Evolutionary conservation across 2,113 vertebrate genomes (phyloP).

Genomic region (Charadrius vociferus): DNA sequence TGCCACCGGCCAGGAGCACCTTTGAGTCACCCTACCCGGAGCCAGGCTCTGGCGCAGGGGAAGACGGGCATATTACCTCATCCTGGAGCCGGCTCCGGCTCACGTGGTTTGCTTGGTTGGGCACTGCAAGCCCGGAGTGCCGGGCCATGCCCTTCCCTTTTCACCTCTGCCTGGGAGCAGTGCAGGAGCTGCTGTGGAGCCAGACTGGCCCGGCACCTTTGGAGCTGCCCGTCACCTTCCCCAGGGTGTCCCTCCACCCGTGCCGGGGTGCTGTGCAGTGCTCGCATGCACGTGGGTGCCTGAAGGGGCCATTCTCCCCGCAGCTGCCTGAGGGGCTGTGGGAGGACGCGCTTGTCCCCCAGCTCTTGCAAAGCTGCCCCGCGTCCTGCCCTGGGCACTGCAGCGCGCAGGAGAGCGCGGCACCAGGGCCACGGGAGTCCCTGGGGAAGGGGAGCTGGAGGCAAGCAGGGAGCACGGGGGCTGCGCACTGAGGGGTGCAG

Average conservation of each 20-base stretch:
- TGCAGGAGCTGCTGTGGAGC: background rate
- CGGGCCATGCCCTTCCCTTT: background rate
- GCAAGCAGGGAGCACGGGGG: accelerated
- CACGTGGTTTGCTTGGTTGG: background rate
- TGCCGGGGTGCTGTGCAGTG: background rate
- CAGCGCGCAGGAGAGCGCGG: accelerated
- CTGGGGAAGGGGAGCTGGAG: background rate
- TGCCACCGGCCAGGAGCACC: constrained; percentile 16
- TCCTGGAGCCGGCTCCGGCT: background rate
- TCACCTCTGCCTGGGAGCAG: background rate
- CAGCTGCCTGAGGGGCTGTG: background rate
- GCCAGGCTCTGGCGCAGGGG: background rate
- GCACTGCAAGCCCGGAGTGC: background rate
- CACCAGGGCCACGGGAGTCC: accelerated
- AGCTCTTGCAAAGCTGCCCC: background rate
- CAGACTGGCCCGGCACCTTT: accelerated
- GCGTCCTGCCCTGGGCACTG: background rate
- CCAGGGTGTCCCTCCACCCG: accelerated
- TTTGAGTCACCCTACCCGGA: constrained; percentile 53
- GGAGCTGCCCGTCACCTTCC: background rate
- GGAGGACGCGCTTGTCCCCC: accelerated
- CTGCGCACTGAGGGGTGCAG: accelerated
- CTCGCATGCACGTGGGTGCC: accelerated
- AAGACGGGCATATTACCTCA: constrained; percentile 53
- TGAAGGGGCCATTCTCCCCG: background rate